phyloP scores from a whole-genome alignment of 2,797 vertebrate species.

The Mus minutoides region DNA sequence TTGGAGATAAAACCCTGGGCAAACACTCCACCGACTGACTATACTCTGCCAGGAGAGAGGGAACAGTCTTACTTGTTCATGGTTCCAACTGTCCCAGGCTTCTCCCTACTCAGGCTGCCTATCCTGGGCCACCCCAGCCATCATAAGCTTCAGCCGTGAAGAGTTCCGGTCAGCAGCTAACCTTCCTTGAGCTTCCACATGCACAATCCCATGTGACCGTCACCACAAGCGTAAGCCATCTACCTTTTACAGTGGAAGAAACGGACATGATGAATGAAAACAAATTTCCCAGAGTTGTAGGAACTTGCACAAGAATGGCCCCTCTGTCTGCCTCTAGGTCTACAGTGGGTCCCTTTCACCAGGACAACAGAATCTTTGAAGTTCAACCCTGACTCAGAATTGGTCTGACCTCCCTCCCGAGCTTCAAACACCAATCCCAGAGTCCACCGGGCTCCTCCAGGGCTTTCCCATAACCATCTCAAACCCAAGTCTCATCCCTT shows the following conservation, averaged over 20 bases:
- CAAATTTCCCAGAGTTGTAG: background rate
- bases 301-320: fast-evolving
- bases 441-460: background rate
- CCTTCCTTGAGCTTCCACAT: fast-evolving
- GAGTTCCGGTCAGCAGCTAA: background rate
- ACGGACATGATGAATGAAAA: background rate
- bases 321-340: background rate
- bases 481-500: background rate
- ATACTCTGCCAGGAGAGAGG: background rate
- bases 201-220: fast-evolving
- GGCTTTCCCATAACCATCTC: background rate
- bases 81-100: background rate
- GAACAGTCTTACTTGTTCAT: background rate
- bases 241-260: background rate
- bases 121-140: too few species aligned
- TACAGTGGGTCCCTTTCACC: background rate
- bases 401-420: background rate
- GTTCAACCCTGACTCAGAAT: background rate
- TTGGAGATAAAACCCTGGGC: background rate
- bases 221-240: background rate
- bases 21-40: background rate
- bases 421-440: background rate
- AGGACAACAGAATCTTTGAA: background rate
- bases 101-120: background rate
- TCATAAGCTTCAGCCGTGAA: background rate